Base-by-base conservation (phyloP, 2,888 invertebrate genomes). In the Megastigmus dorsalis region DNA sequence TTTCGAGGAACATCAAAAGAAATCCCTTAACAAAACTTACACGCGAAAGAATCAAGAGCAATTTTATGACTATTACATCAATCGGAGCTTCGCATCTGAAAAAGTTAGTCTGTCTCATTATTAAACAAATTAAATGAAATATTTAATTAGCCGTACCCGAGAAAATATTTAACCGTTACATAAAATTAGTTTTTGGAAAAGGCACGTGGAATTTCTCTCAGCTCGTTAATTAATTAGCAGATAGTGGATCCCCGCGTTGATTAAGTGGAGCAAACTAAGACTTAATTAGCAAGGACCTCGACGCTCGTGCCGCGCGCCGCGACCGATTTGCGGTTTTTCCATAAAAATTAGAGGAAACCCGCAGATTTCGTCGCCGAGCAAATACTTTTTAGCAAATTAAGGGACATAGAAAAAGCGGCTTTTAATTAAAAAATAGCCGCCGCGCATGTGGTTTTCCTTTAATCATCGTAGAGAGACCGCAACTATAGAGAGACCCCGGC, bases 301-400 rank as follows among this genome's bases (percentile, higher is more conserved):
- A 28, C 7, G 18, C 18, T 52, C 55, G n/a, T n/a, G n/a, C n/a
- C n/a, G n/a, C n/a, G n/a, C n/a, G n/a, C n/a, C n/a, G 23, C 60
- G 60, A 75, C 67, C 67, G 75, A 71, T 75, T 75, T 71, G 67
- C 71, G 63, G 66, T 75, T 75, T 75, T 75, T 75, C 52, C 59
- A 67, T 60, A 62, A 62, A 67, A 75, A 70, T 70, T 66, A 67
- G 67, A 75, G 71, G 54, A 72, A 72, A 63, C 43, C 57, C 68
- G 59, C 63, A 67, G 62, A 68, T 68, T 75, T 71, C 60, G 71
- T 62, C 62, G 55, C 20, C 26, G 45, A 28, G 62, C 65, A 60
- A 75, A 67, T 67, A 63, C 63, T 75, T 72, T 63, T 71, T 52
- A 57, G 68, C 52, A 52, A 62, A 68, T 68, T 57, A 75, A 75